A percentile compares a stretch with the other conserved stretches of the same genome.
phyloP scores from a whole-genome alignment of 2,797 vertebrate genomes.

The Coracias cyanogaster region DNA sequence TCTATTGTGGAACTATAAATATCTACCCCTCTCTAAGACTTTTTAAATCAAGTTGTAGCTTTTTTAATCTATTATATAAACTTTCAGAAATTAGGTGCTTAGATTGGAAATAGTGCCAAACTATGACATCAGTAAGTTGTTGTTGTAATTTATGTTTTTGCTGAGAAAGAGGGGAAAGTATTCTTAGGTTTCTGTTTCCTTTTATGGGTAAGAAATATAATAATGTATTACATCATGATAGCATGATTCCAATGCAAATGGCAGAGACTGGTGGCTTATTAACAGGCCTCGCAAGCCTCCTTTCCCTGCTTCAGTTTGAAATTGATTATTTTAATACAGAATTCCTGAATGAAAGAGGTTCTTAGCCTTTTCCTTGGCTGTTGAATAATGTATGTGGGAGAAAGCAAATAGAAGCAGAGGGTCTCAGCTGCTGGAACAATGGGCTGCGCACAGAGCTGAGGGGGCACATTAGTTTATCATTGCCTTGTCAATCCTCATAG shows the following conservation, averaged over 20 bases:
- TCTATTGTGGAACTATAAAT: neutral
- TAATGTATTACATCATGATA: slow-evolving; percentile 74
- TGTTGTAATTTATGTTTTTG: neutral
- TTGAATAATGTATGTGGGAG: slow-evolving; percentile 99
- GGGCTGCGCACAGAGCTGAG: slow-evolving; percentile 93
- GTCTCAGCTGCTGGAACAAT: slow-evolving; percentile 97
- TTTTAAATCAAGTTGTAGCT: neutral
- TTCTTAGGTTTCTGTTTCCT: neutral
- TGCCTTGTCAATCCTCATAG: slow-evolving; percentile 98
- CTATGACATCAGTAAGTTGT: neutral
- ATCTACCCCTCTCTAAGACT: neutral
- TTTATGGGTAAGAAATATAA: slow-evolving; percentile 72
- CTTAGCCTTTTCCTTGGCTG: slow-evolving; percentile 97
- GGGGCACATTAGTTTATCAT: slow-evolving; percentile 99
- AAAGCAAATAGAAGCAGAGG: slow-evolving; percentile 99
- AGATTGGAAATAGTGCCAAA: neutral
- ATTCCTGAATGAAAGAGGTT: slow-evolving; percentile 95
- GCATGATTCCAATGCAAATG: slow-evolving; percentile 80
- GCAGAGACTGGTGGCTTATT: slow-evolving; percentile 81
- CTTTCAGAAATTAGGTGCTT: neutral
- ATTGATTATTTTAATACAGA: slow-evolving; percentile 90
- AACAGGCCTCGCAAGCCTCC: slow-evolving; percentile 78
- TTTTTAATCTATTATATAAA: neutral
- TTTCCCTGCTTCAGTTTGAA: slow-evolving; percentile 83
- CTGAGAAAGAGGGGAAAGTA: neutral